Evolutionary conservation across 35 echinoderm and acorn worm species (phyloP).

Genomic region (Diadema setosum): DNA sequence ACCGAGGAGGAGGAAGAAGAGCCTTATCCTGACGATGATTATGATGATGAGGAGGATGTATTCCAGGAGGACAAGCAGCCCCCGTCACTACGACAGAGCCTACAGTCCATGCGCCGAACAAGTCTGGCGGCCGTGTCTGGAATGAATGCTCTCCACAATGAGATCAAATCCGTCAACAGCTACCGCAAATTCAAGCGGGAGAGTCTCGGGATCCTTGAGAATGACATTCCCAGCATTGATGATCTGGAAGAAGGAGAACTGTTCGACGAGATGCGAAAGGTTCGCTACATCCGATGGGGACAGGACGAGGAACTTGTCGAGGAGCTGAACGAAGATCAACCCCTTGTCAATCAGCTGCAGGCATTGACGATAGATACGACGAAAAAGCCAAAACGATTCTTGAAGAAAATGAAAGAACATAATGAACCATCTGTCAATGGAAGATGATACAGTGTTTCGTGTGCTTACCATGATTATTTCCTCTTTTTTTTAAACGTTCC

Average conservation of each 20-base stretch:
- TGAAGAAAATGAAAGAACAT: neutral
- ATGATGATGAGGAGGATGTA: neutral
- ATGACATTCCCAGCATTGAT: slow-evolving; percentile 5
- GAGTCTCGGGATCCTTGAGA: neutral
- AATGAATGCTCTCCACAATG: slow-evolving; percentile 42
- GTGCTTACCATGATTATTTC: too few relatives aligned
- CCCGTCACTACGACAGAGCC: neutral
- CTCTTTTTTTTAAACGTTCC: too few relatives aligned
- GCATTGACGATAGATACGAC: neutral
- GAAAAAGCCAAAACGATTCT: neutral
- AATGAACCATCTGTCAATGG: too few relatives aligned
- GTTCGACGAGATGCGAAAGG: slow-evolving; percentile 72
- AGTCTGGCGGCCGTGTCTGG: neutral
- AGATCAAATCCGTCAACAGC: slow-evolving; percentile 32
- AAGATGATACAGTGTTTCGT: too few relatives aligned
- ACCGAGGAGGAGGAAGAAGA: neutral
- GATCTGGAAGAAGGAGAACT: slow-evolving; percentile 66
- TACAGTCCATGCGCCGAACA: neutral
- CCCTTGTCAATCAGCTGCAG: slow-evolving; percentile 44
- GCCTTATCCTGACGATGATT: neutral
- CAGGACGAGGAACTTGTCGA: slow-evolving; percentile 42
- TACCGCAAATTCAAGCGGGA: slow-evolving; percentile 17
- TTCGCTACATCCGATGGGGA: slow-evolving; percentile 66
- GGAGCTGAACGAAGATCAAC: slow-evolving; percentile 54
- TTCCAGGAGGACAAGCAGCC: slow-evolving; percentile 33